These are phyloP conservation scores for Ectropis grisescens DNA, from an alignment of 1,140 invertebrate genomes.

Conservation along the genomic window DNA sequence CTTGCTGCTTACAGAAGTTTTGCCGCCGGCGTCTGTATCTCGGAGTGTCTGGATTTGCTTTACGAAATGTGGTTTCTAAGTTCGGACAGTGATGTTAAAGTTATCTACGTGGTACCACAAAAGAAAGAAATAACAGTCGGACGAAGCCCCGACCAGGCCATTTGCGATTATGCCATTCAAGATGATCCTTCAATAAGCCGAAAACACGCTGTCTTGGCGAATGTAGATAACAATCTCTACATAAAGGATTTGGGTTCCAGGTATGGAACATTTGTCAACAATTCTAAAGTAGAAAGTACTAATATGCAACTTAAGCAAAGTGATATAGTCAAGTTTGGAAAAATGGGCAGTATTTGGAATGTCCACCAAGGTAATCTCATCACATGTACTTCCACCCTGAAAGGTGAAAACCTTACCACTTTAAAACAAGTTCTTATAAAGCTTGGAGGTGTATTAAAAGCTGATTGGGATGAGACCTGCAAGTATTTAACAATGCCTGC, in stretches of 20 bases:
- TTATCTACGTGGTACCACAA: slow-evolving; percentile 34
- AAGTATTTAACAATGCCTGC: slow-evolving; percentile 76
- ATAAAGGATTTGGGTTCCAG: slow-evolving; percentile 67
- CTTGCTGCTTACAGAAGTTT: too few species aligned
- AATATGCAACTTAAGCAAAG: slow-evolving; percentile 43
- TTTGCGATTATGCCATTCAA: slow-evolving; percentile 52
- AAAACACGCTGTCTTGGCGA: slow-evolving; percentile 59
- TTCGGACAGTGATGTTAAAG: slow-evolving; percentile 34
- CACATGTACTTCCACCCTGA: slow-evolving; percentile 66
- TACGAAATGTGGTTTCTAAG: slow-evolving; percentile 60
- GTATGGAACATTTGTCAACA: slow-evolving; percentile 70
- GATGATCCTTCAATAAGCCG: slow-evolving; percentile 71
- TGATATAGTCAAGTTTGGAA: slow-evolving; percentile 69
- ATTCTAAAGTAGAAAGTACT: slow-evolving; percentile 38
- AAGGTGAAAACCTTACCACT: slow-evolving; percentile 36
- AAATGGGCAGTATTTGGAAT: slow-evolving; percentile 62
- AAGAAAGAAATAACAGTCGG: slow-evolving; percentile 34
- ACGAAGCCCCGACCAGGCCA: slow-evolving; percentile 33
- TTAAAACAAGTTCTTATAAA: slow-evolving; percentile 40
- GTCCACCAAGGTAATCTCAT: slow-evolving; percentile 39
- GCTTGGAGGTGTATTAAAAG: slow-evolving; percentile 54
- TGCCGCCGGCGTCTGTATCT: too few species aligned
- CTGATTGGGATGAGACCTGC: slow-evolving; percentile 68
- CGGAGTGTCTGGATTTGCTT: too few species aligned
- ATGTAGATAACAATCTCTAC: slow-evolving; percentile 30